Evolutionary conservation across 2,113 vertebrate species (phyloP), one percentile per base, ranked within the genome.

Genomic region (Salvelinus fontinalis): DNA sequence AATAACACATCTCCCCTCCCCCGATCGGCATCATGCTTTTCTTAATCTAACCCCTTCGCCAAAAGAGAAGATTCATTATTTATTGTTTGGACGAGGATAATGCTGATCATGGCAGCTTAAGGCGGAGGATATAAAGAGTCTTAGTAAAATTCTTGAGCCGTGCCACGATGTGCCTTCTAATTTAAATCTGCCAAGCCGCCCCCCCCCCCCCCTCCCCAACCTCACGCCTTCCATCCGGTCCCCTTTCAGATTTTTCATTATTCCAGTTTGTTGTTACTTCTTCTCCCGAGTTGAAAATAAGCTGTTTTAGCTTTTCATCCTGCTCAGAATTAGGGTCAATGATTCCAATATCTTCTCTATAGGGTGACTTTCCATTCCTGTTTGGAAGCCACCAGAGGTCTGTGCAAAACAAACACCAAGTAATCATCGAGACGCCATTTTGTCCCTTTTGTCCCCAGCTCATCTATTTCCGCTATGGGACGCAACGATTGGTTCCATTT

Each of bases 31-130:
- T 85, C 84, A 78, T 85, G 84, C 82, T 80, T 84, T 80, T 64
- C 82, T 83, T 79, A 59, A 66, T 88, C 82, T 77, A 72, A 54
- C 84, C 83, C 83, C 84, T 60, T 76, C 27, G 65, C 82, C 84
- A 83, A 83, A 83, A 80, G 80, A 89, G 87, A 85, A 89, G 90
- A 93, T 94, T 93, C 90, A 92, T 93, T 92, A 92, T 93, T 91
- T 91, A 83, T 89, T 93, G 92, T 94, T 93, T 93, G 91, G 92
- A 90, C 79, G 84, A 82, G 93, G 92, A 94, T 94, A 93, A 94
- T 90, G 90, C 81, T 92, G 91, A 93, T 93, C 86, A 71, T 78
- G 80, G 67, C 78, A 70, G 90, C 90, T 93, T 93, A 92, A 86
- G 77, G 84, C 82, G 60, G 75, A 83, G 81, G 85, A 92, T 88